Base-by-base conservation (phyloP, 2,888 invertebrate genomes). In the Callosobruchus maculatus region DNA sequence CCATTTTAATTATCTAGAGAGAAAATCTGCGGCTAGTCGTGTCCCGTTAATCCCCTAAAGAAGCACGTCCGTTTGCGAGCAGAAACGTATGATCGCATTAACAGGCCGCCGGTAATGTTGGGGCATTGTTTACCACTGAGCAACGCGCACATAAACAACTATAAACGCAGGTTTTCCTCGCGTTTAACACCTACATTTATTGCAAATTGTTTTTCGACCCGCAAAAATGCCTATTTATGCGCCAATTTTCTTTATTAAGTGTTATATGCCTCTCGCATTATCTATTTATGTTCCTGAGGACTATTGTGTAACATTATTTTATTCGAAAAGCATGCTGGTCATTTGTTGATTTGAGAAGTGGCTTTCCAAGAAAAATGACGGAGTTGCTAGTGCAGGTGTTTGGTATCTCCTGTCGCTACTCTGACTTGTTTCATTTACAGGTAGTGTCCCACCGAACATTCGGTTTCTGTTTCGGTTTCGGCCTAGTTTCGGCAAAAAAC, bases 101-200 rank as follows among this genome's bases (percentile, higher is more conserved):
- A 49, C 5, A 49, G 49, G 49, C 49, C 49, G 49, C 49, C 13
- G 74, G 72, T 72, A 73, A 76, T 74, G 77, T 72, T 70, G 72
- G 73, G 75, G 75, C 73, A 77, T 75, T 75, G 79, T 75, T 76
- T 74, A 76, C 73, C 66, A 75, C 30, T 26, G 73, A 72, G 73
- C 71, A 76, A 77, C 76, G 75, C 72, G 73, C 71, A 70, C 72
- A 79, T 79, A 78, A 80, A 80, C 76, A 76, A 77, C 75, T 77
- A 77, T 76, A 77, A 76, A 75, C 71, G 76, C 75, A 73, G 72
- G 75, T 77, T 77, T 78, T 74, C 78, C 67, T 73, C 78, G 69
- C 77, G 78, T 75, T 70, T 70, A 71, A 79, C 79, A 75, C 78
- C 79, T 74, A 79, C 77, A 72, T 74, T 70, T 71, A 72, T 67